Base-by-base conservation (phyloP, 2,797 vertebrate genomes). In the Chelon auratus region DNA sequence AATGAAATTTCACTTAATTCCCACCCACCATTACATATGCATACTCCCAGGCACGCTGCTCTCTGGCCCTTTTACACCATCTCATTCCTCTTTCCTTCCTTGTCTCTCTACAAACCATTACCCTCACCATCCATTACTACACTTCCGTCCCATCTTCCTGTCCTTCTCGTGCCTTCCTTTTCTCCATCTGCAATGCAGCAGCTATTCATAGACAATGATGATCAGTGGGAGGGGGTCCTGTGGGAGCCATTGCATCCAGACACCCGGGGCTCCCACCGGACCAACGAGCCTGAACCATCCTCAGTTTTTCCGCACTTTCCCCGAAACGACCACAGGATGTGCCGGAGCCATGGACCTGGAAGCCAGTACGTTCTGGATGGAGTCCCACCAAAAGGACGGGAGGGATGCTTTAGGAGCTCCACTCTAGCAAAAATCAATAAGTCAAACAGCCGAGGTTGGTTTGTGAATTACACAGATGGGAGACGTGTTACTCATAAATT, bases 111-210 rank as follows among this genome's bases (percentile, higher is more conserved):
- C 71, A 77, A 80, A 68, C 60, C 75, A 75, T 70, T 80, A 39
- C 59, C 74, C 58, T 64, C 56, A 66, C 60, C 70, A 65, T 45
- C 65, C 55, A 69, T 75, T 53, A 58, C 43, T 62, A 62, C 42
- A n/a, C 30, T 57, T 80, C 37, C 43, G 79, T 85, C 86, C 80
- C 82, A 79, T 89, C 82, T 54, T 91, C 84, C 85, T 83, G 87
- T 79, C 67, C 57, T 68, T 77, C 58, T 75, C 59, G 11, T 57
- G 50, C 64, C 43, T 68, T 59, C 74, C 62, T 56, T 66, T 65
- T 66, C 68, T 82, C 68, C 75, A 90, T 92, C 90, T 90, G 83
- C 91, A 91, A 80, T 91, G 88, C 90, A 92, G 87, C 87, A 90
- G 81, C 76, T 87, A 85, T 87, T 91, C 87, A 87, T 81, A 83